Evolutionary conservation across 2,797 vertebrate genomes (phyloP).

Genomic region (Crenuchus spilurus): DNA sequence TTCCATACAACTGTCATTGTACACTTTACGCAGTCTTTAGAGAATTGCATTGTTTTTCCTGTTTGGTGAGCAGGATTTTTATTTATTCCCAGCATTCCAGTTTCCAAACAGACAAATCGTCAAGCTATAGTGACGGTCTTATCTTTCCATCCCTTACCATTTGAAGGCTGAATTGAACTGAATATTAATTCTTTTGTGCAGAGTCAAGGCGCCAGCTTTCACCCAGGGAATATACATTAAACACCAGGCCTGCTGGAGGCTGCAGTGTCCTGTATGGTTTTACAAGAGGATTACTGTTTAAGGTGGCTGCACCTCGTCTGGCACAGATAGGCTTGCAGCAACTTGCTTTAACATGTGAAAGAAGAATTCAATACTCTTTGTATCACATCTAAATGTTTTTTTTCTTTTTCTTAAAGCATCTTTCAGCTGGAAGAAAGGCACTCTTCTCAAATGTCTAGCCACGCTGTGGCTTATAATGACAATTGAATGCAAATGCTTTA

Average conservation of each 20-base stretch:
- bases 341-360: constrained; percentile 37
- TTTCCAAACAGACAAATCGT: too few species aligned
- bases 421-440: constrained; percentile 26
- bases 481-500: constrained; percentile 31
- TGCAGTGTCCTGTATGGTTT: constrained; percentile 21
- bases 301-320: constrained; percentile 25
- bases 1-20: too few species aligned
- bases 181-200: constrained; percentile 1
- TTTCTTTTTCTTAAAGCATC: constrained; percentile 20
- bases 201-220: constrained; percentile 28
- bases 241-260: constrained; percentile 48
- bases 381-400: constrained; percentile 31
- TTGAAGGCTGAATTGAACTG: constrained; percentile 27
- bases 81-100: too few species aligned
- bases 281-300: constrained; percentile 38
- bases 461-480: not conserved
- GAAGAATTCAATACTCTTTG: constrained; percentile 43
- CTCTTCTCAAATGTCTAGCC: constrained; percentile 25
- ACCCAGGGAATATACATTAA: constrained; percentile 56
- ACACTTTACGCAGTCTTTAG: too few species aligned
- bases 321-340: constrained; percentile 29
- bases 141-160: constrained; percentile 19
- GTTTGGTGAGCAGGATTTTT: too few species aligned
- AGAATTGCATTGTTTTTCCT: too few species aligned
- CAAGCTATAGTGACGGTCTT: too few species aligned